phyloP scores from a whole-genome alignment of 2,113 vertebrate species.

The Gobiocypris rarus region DNA sequence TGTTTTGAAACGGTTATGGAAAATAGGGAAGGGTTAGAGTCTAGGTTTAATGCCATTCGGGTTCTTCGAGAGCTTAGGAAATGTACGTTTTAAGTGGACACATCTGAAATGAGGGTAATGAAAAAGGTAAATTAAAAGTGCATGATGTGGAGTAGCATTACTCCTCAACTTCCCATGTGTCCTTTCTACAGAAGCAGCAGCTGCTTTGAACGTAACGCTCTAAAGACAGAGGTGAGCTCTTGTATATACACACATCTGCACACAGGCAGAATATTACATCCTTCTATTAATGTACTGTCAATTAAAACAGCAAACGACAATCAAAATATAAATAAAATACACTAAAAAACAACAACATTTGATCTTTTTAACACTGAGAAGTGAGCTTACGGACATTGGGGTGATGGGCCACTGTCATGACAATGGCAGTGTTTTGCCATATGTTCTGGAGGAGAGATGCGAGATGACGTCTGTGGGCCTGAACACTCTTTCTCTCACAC shows the following conservation, averaged over 20 bases:
- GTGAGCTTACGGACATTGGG: conserved; percentile 61
- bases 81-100: conserved; percentile 8
- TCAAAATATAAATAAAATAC: conserved; percentile 77
- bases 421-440: conserved; percentile 41
- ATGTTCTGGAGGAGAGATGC: conserved; percentile 40
- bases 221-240: conserved; percentile 66
- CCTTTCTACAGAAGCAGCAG: conserved; percentile 59
- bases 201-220: conserved; percentile 53
- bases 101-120: conserved; percentile 12
- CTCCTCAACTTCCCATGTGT: conserved; percentile 40
- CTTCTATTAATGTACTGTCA: conserved; percentile 69
- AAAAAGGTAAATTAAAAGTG: conserved; percentile 56
- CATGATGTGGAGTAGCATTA: conserved; percentile 46
- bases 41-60: conserved; percentile 32
- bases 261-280: conserved; percentile 65
- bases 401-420: conserved; percentile 48
- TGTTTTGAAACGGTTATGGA: neutral
- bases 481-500: neutral
- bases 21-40: neutral
- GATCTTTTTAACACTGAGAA: conserved; percentile 66
- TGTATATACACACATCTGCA: conserved; percentile 68
- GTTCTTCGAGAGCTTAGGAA: conserved; percentile 18
- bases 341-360: conserved; percentile 60
- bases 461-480: neutral
- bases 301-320: conserved; percentile 70